A percentile compares a stretch with the other conserved stretches of the same genome.
Evolutionary conservation across 2,888 invertebrate genomes (phyloP).

Genomic region (Eupithecia tripunctaria): DNA sequence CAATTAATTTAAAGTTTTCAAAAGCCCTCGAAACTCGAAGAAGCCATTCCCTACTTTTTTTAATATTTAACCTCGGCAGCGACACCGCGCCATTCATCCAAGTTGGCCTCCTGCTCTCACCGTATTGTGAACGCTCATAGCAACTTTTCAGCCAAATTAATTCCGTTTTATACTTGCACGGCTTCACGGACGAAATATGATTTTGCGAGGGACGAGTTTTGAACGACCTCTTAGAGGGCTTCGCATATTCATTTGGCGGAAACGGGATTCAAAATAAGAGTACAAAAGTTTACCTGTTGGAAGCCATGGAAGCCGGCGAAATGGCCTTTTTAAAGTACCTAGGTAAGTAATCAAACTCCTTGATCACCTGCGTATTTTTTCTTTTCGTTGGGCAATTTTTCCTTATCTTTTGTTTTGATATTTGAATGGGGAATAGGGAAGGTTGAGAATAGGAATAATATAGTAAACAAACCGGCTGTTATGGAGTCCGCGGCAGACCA

Average conservation of each 20-base stretch:
- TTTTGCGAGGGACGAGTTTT: slow-evolving; percentile 66
- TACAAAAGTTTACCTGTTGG: slow-evolving; percentile 40
- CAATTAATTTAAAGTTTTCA: slow-evolving; percentile 38
- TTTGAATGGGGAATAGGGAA: slow-evolving; percentile 9
- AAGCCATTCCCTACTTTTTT: slow-evolving; percentile 54
- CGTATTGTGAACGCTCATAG: slow-evolving; percentile 71
- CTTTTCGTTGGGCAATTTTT: neutral
- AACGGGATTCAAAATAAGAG: slow-evolving; percentile 42
- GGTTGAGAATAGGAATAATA: slow-evolving; percentile 41
- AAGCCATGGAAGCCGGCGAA: slow-evolving; percentile 34
- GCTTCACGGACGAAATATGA: slow-evolving; percentile 77
- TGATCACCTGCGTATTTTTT: neutral
- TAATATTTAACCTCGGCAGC: slow-evolving; percentile 74
- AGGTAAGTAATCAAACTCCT: slow-evolving; percentile 29
- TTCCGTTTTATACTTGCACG: slow-evolving; percentile 73
- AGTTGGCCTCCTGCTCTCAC: slow-evolving; percentile 78
- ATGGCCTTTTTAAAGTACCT: slow-evolving; percentile 29
- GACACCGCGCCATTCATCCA: slow-evolving; percentile 75
- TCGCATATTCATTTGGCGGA: slow-evolving; percentile 62
- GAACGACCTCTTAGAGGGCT: slow-evolving; percentile 66
- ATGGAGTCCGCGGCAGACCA: slow-evolving; percentile 50
- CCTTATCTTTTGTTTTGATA: neutral
- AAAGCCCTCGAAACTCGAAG: slow-evolving; percentile 29
- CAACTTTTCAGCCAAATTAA: slow-evolving; percentile 82
- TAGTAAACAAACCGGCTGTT: slow-evolving; percentile 45